Percentiles rank a stretch among this genome's conserved stretches.
Evolutionary conservation across 2,888 invertebrate species (phyloP).

Genomic region (Xylota segnis): DNA sequence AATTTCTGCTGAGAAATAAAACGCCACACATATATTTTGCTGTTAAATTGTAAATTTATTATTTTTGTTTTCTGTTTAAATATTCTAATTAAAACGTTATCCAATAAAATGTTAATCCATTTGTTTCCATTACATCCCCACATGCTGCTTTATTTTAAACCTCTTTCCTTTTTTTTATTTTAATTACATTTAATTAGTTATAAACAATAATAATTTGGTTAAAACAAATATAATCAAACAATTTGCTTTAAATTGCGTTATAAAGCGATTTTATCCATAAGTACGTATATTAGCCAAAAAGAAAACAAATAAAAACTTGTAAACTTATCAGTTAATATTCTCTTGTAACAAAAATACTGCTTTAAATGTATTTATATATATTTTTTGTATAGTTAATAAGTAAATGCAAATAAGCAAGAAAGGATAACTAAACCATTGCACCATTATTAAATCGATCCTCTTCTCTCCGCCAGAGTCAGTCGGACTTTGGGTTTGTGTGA

Average conservation of each 20-base stretch:
- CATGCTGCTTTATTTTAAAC: slow-evolving; percentile 43
- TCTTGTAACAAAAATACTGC: slow-evolving; percentile 38
- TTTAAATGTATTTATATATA: slow-evolving; percentile 3
- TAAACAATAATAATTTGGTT: slow-evolving; percentile 37
- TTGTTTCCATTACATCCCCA: slow-evolving; percentile 40
- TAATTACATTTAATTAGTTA: slow-evolving; percentile 45
- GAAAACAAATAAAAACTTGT: not conserved
- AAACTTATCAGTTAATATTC: slow-evolving; percentile 19
- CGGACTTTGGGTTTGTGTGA: slow-evolving; percentile 30
- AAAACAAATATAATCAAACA: slow-evolving; percentile 18
- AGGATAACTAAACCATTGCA: slow-evolving; percentile 41
- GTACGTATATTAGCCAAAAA: slow-evolving; percentile 22
- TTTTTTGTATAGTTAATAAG: slow-evolving; percentile 15
- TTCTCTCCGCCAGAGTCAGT: slow-evolving; percentile 27
- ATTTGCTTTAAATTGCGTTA: slow-evolving; percentile 27
- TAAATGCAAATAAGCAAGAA: slow-evolving; percentile 61
- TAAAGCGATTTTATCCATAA: slow-evolving; percentile 22
- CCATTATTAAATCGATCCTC: slow-evolving; percentile 15
- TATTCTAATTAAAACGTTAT: slow-evolving; percentile 30
- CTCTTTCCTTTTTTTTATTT: not conserved
- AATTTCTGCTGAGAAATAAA: slow-evolving; percentile 52
- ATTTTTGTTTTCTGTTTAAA: slow-evolving; percentile 17
- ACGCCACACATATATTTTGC: slow-evolving; percentile 64
- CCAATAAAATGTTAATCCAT: slow-evolving; percentile 44
- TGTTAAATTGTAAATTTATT: slow-evolving; percentile 70